Conservation (phyloP, 2,888 invertebrate genomes). For the Subacronicta megacephala region DNA sequence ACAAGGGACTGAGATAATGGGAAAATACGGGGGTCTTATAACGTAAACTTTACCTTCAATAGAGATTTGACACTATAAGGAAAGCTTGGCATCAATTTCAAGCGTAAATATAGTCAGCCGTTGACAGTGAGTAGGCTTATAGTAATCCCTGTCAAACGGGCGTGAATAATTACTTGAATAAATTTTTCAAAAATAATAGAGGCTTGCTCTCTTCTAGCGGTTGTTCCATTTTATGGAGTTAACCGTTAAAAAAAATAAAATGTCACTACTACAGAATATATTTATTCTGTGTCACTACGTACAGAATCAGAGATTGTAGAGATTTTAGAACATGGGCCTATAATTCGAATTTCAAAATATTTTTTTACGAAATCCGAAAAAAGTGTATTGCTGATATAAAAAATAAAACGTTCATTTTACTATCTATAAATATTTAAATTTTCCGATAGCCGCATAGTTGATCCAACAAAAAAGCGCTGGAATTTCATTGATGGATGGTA, state of each 20-base stretch:
- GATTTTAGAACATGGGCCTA: no score
- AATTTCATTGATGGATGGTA: conserved; percentile 1
- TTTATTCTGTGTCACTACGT: no score
- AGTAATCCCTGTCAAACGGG: no score
- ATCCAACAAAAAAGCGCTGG: conserved; percentile 1
- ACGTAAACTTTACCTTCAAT: background rate
- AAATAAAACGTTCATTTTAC: background rate
- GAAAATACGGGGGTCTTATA: background rate
- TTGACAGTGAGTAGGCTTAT: no score
- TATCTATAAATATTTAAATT: conserved; percentile 1
- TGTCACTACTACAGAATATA: no score
- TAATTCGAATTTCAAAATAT: no score
- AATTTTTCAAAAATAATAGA: no score
- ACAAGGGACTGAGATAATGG: background rate
- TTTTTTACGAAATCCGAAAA: background rate
- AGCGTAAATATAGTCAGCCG: background rate
- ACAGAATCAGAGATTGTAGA: no score
- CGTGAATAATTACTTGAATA: no score
- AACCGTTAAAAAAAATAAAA: no score
- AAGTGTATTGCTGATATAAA: background rate
- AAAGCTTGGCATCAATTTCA: background rate
- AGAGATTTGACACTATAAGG: background rate
- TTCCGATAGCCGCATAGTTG: conserved; percentile 1
- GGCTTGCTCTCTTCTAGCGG: no score
- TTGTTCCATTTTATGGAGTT: no score